A percentile compares a stretch with the other conserved stretches of the same genome.
Evolutionary conservation across 2,888 invertebrate genomes (phyloP).

Genomic region (Punctoribates punctum): DNA sequence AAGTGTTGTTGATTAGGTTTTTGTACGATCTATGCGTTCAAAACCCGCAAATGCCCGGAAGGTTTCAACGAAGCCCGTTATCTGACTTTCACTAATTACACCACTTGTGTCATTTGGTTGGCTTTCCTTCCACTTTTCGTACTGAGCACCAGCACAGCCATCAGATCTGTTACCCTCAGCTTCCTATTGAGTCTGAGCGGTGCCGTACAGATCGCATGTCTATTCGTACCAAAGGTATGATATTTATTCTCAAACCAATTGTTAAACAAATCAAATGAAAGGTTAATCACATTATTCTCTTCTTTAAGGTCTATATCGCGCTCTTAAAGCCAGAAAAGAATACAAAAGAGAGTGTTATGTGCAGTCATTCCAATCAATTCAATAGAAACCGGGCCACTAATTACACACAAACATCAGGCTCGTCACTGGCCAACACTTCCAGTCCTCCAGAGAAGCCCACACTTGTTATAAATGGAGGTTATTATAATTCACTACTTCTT

Average conservation of each 20-base stretch:
- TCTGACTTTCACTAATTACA: conserved; percentile 61
- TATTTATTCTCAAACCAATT: not conserved
- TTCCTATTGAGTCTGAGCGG: conserved; percentile 59
- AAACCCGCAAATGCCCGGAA: conserved; percentile 61
- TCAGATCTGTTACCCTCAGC: conserved; percentile 58
- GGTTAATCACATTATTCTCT: not conserved
- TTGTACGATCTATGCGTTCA: conserved; percentile 60
- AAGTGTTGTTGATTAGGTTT: conserved; percentile 50
- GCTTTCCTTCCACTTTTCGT: conserved; percentile 60
- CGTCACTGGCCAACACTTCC: not conserved
- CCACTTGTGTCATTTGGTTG: conserved; percentile 60
- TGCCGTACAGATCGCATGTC: conserved; percentile 58
- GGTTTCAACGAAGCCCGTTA: conserved; percentile 61
- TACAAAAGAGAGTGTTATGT: conserved; percentile 61
- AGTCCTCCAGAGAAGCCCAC: not conserved
- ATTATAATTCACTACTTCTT: too few relatives aligned
- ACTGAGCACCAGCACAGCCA: conserved; percentile 57
- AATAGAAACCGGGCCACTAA: conserved; percentile 26
- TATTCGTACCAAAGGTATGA: conserved; percentile 58
- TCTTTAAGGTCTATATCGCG: conserved; percentile 57
- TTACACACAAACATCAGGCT: conserved; percentile 20
- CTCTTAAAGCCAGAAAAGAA: conserved; percentile 61
- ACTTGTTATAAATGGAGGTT: not conserved
- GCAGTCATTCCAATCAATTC: conserved; percentile 31
- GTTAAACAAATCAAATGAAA: not conserved